phyloP scores from a whole-genome alignment of 2,888 invertebrate genomes.

The Parnassius mnemosyne region DNA sequence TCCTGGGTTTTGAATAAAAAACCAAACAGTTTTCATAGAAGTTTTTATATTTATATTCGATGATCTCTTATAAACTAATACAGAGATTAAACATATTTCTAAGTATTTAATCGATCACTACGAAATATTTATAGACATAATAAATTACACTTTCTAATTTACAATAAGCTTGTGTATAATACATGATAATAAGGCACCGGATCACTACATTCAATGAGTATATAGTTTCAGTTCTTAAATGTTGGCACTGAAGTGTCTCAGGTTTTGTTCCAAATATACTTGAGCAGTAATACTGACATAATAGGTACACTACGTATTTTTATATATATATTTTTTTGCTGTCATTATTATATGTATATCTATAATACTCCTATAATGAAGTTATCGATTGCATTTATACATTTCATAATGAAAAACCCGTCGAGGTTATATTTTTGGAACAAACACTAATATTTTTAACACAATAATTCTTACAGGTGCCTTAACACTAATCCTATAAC shows the following conservation, averaged over 20 bases:
- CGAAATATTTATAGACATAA: constrained; percentile 38
- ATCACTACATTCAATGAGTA: constrained; percentile 47
- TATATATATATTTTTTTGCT: neutral
- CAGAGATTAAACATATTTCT: constrained; percentile 44
- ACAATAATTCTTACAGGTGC: constrained; percentile 8
- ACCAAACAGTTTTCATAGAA: constrained; percentile 33
- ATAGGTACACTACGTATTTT: neutral
- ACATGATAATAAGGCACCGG: constrained; percentile 65
- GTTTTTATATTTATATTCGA: constrained; percentile 55
- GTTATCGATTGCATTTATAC: too few relatives aligned
- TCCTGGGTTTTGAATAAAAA: constrained; percentile 24
- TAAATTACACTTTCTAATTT: constrained; percentile 68
- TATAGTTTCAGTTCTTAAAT: constrained; percentile 46
- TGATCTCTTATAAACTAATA: constrained; percentile 56
- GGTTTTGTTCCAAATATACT: constrained; percentile 7
- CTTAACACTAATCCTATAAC: constrained; percentile 2
- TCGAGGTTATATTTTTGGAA: neutral
- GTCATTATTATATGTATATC: too few relatives aligned
- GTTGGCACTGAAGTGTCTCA: constrained; percentile 36
- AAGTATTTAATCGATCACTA: constrained; percentile 42
- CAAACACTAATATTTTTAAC: neutral
- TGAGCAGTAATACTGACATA: neutral
- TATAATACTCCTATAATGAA: too few relatives aligned
- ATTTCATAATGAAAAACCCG: too few relatives aligned
- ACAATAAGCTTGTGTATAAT: constrained; percentile 55